Evolutionary conservation across 2,113 vertebrate species (phyloP), one percentile per base, ranked within the genome.

Genomic region (Bolborhynchus lineola): DNA sequence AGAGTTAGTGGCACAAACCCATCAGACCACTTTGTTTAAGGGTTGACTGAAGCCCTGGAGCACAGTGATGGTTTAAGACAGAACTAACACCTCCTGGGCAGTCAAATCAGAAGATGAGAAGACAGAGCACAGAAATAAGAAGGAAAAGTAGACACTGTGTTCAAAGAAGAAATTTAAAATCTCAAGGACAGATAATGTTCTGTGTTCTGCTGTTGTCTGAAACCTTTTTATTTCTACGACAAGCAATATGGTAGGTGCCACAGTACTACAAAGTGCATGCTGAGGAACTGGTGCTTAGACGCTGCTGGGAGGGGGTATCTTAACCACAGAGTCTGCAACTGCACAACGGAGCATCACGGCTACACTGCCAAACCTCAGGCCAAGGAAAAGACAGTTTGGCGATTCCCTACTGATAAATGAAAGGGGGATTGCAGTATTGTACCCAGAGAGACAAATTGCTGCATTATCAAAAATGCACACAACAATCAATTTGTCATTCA

Each of bases 401-500:
- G 24, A 65, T 71, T 69, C 44, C 50, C 69, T 37, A 47, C 50
- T 57, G 80, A 83, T 49, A 96, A 92, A 69, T 82, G 60, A 77
- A 63, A 42, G 16, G 11, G 23, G 44, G 15, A 63, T 88, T 74
- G 72, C 24, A 77, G 59, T 29, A 79, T 35, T 92, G 80, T 13
- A 76, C 60, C 82, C 50, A 53, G 47, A 67, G 76, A 93, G 65
- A 71, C 37, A 93, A 93, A 95, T 60, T 2, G 11, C 64, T 71
- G 57, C 28, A 44, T 78, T 90, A 72, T 68, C 80, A 90, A 81
- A 96, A 90, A 71, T 28, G 52, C 13, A 3, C 60, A 86, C 90
- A 88, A 90, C 95, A 86, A 90, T 79, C 88, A 86, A 64, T 93
- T 91, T 90, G 72, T 82, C 62, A 44, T 49, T 95, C 86, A 93